Conservation (phyloP, 2,797 vertebrate genomes). For the Neoniphon sammara region DNA sequence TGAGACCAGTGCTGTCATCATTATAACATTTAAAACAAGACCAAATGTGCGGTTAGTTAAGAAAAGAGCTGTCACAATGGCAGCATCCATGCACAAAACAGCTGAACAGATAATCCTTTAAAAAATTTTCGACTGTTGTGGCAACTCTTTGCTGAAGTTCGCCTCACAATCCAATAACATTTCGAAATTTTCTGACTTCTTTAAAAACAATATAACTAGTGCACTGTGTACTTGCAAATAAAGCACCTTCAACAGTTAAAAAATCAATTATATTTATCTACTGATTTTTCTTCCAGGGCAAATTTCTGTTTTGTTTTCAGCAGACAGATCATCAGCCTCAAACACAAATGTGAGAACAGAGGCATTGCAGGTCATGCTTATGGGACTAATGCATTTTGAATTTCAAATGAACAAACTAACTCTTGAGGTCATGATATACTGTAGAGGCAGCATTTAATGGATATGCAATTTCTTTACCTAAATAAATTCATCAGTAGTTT, state of each 20-base stretch:
- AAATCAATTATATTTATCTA: too few relatives aligned
- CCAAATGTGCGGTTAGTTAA: too few relatives aligned
- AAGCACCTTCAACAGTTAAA: background rate
- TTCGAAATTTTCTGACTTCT: background rate
- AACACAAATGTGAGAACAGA: conserved; percentile 16
- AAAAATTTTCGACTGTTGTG: background rate
- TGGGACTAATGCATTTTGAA: conserved; percentile 16
- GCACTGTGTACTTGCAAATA: background rate
- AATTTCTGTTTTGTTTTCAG: conserved; percentile 3
- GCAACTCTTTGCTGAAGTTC: too few relatives aligned
- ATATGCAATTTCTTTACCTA: background rate
- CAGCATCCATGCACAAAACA: background rate
- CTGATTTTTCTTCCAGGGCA: too few relatives aligned
- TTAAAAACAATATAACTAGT: background rate
- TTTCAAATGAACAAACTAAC: conserved; percentile 33
- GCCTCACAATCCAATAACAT: background rate
- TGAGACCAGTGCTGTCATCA: too few relatives aligned
- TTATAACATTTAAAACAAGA: too few relatives aligned
- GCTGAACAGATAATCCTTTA: background rate
- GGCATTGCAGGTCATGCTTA: conserved; percentile 10
- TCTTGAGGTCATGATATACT: background rate
- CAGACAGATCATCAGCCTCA: conserved; percentile 20
- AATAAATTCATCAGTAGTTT: background rate
- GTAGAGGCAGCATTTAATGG: conserved; percentile 48
- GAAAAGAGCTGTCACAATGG: too few relatives aligned